A percentile compares a stretch with the other conserved stretches of the same genome.
These are phyloP conservation scores for Anoplius nigerrimus DNA, from an alignment of 2,888 invertebrate species.

Conservation along the genomic window DNA sequence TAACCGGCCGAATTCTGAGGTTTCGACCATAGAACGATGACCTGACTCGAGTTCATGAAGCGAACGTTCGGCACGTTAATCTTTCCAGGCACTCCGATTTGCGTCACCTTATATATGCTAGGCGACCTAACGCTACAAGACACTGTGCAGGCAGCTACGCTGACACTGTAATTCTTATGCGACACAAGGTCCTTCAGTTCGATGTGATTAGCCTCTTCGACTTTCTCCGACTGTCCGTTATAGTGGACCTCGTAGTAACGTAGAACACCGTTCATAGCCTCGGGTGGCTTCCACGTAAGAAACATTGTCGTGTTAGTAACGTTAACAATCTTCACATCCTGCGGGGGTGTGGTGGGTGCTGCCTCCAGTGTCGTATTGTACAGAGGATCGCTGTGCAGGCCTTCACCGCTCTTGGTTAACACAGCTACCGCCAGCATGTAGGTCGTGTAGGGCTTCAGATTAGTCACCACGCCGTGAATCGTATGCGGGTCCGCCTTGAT, in stretches of 20 bases:
- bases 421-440: constrained; percentile 85
- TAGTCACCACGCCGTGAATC: constrained; percentile 78
- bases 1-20: constrained; percentile 75
- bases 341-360: constrained; percentile 80
- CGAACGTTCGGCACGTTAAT: constrained; percentile 72
- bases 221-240: constrained; percentile 60
- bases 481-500: constrained; percentile 76
- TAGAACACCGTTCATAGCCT: constrained; percentile 84
- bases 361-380: constrained; percentile 84
- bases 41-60: constrained; percentile 75
- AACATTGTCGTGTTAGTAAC: constrained; percentile 81
- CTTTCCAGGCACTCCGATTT: constrained; percentile 79
- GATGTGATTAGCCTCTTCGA: constrained; percentile 54
- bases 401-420: constrained; percentile 77
- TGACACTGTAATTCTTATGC: constrained; percentile 82
- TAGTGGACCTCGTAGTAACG: constrained; percentile 81
- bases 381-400: constrained; percentile 79
- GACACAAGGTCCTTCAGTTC: constrained; percentile 60
- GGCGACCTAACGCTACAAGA: constrained; percentile 80
- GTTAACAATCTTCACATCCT: constrained; percentile 78
- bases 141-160: constrained; percentile 84
- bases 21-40: constrained; percentile 75
- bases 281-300: constrained; percentile 84
- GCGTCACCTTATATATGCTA: constrained; percentile 78
- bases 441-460: constrained; percentile 84